Evolutionary conservation across 1,140 invertebrate genomes (phyloP).

Genomic region (Sipha flava): DNA sequence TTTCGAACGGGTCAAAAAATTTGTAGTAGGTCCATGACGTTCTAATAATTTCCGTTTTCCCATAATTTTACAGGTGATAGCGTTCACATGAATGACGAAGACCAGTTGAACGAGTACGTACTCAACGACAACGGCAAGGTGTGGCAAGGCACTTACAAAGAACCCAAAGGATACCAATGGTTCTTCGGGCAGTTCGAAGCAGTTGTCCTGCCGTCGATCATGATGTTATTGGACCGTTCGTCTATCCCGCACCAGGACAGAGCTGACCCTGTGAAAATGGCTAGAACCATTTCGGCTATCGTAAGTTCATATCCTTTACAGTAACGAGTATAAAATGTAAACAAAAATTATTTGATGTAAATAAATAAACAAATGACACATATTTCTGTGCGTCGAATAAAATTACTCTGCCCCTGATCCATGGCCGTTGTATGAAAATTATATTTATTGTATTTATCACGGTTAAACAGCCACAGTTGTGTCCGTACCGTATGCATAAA

Average conservation of each 20-base stretch:
- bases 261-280: constrained; percentile 62
- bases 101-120: constrained; percentile 59
- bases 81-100: constrained; percentile 59
- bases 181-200: constrained; percentile 67
- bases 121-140: constrained; percentile 68
- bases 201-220: constrained; percentile 54
- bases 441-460: too few relatives aligned
- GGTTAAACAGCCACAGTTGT: too few relatives aligned
- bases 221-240: constrained; percentile 55
- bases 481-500: too few relatives aligned
- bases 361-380: too few relatives aligned
- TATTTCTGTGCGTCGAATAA: too few relatives aligned
- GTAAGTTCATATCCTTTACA: constrained; percentile 45
- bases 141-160: constrained; percentile 60
- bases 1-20: too few relatives aligned
- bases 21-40: too few relatives aligned
- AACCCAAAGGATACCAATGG: constrained; percentile 60
- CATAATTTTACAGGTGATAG: constrained; percentile 50
- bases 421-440: too few relatives aligned
- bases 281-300: constrained; percentile 61
- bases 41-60: too few relatives aligned
- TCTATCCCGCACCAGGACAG: constrained; percentile 54
- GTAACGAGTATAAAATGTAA: too few relatives aligned
- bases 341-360: too few relatives aligned
- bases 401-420: too few relatives aligned